Base-by-base conservation (phyloP, 23 tunicate species). In the Ascidia mentula region DNA sequence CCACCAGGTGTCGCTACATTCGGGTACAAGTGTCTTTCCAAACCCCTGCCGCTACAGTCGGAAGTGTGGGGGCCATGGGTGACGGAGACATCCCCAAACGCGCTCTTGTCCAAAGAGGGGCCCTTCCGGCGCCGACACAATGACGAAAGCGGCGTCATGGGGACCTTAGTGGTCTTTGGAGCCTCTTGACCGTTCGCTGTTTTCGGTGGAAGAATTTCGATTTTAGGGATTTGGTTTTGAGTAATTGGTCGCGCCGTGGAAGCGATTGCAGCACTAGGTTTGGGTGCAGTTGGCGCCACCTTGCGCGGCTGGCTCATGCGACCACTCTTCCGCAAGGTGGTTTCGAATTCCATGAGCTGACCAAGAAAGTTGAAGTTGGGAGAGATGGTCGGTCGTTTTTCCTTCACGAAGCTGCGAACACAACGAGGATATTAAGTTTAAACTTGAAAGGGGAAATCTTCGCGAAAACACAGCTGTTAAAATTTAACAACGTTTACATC, bases 331-430 rank as follows among this genome's bases (percentile, higher is more conserved):
- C 73, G 79, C 24, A 92, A 81, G 28, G 32, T 61, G 31, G 79
- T 79, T 61, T 92, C 97, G 40, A 74, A 92, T 37, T 92, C 97
- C 86, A 92, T 87, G 36, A 92, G 89, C 82, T 92, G 97, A 18
- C 97, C 97, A 36, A 92, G 97, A 38, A 92, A 92, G 70, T 92
- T 92, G 80, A 92, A 87, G 73, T 92, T 92, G 74, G 97, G 97
- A n/a, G 97, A 92, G 46, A 92, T 92, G n/a, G 97, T 88, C 24
- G 88, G 89, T 45, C 97, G 84, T 69, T 92, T 92, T 73, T 83
- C 97, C 69, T 92, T 92, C 31, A 92, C 97, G 61, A 92, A 92
- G 53, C 97, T 92, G 80, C 33, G 60, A 70, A 71, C 76, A 53
- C 36, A 1, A 34, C 18, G 32, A 42, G 15, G 15, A 42, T 9